A percentile compares a stretch with the other conserved stretches of the same genome.
Evolutionary conservation across 2,797 vertebrate genomes (phyloP).

Genomic region (Coluber constrictor): DNA sequence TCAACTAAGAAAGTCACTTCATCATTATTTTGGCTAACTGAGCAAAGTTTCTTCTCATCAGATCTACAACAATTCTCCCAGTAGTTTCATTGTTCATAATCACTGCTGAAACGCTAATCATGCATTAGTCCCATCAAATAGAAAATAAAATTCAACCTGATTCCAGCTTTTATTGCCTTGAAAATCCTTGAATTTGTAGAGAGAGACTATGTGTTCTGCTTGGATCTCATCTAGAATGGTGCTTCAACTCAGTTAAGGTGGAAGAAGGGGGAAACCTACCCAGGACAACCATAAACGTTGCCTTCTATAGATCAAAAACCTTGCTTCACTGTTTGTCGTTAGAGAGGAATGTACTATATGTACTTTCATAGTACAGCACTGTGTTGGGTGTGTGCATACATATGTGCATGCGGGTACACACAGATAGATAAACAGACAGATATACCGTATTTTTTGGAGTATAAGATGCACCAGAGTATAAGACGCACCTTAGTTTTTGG

Average conservation of each 20-base stretch:
- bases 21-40: not conserved
- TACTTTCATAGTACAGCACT: not conserved
- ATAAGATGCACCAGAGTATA: too few species aligned
- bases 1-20: not conserved
- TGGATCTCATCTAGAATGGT: not conserved
- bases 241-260: not conserved
- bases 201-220: not conserved
- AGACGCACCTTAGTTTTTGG: too few species aligned
- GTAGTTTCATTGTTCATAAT: not conserved
- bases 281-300: not conserved
- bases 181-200: not conserved
- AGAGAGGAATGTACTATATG: not conserved
- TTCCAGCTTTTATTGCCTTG: not conserved
- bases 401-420: not conserved
- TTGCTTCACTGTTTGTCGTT: not conserved
- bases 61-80: not conserved
- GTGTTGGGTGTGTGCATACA: not conserved
- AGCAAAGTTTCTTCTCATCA: not conserved
- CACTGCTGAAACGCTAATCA: not conserved
- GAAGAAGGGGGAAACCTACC: not conserved
- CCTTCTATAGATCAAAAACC: not conserved
- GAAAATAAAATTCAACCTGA: not conserved
- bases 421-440: not conserved
- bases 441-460: not conserved
- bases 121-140: not conserved